Percentiles rank a stretch among this genome's conserved stretches.
phyloP scores from a whole-genome alignment of 1,140 invertebrate genomes.

The Papilio polytes region DNA sequence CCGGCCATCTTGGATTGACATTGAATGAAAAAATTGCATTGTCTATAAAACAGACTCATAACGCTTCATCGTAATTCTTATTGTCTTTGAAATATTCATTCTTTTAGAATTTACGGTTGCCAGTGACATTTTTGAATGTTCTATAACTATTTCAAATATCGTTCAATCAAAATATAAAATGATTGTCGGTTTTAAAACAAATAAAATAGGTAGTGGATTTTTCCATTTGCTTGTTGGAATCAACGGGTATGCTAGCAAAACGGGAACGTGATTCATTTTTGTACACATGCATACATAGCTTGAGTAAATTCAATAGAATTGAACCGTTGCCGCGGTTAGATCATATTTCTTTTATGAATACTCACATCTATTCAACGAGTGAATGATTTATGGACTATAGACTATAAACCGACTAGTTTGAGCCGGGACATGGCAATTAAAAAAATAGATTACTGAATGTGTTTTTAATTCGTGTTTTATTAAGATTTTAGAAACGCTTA shows the following conservation, averaged over 20 bases:
- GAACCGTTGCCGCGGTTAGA: background rate
- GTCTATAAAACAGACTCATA: too few species aligned
- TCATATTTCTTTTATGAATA: conserved; percentile 3
- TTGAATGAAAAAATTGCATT: too few species aligned
- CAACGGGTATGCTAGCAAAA: conserved; percentile 17
- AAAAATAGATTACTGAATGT: too few species aligned
- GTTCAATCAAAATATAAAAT: conserved; percentile 26
- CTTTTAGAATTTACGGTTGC: background rate
- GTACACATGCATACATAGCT: background rate
- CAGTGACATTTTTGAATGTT: background rate
- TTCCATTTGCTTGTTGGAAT: conserved; percentile 20
- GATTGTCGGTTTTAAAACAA: conserved; percentile 24
- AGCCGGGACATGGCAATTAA: too few species aligned
- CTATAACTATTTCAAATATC: background rate
- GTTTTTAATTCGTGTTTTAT: too few species aligned
- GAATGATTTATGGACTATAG: background rate
- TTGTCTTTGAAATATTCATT: too few species aligned
- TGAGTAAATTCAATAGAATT: background rate
- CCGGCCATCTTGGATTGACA: too few species aligned
- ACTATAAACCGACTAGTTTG: too few species aligned
- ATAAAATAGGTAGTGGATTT: background rate
- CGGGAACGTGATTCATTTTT: conserved; percentile 13
- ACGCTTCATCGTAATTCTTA: too few species aligned
- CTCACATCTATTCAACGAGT: background rate
- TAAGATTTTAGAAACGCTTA: too few species aligned